Base-by-base conservation (phyloP, 2,888 invertebrate species). In the Herminia tarsipennalis region DNA sequence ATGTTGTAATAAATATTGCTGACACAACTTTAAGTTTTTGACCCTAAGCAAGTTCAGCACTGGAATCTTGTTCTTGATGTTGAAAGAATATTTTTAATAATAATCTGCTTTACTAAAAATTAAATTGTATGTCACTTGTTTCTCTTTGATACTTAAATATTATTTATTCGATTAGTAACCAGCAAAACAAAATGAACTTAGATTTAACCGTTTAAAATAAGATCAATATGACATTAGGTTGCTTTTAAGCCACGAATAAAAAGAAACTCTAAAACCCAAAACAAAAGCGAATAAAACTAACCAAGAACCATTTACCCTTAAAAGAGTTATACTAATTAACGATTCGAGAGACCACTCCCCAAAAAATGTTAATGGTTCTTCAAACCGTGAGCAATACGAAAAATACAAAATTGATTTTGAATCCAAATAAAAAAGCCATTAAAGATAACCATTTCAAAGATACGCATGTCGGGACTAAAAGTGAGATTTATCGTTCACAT, bases 401-500 rank as follows among this genome's bases (percentile, higher is more conserved):
- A 64, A 25, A 51, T 56, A 40, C 28, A 47, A 54, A 56, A 57
- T 47, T 59, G 48, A 63, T 66, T 64, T 65, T 58, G 40, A 42
- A 49, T 58, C 52, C 21, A 25, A 44, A 53, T 17, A 17, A n/a
- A n/a, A 6, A 30, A n/a, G n/a, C 20, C 9, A 56, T 57, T 58
- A 54, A 63, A 50, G 27, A 24, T 20, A 10, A 24, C 13, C 9
- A 34, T 40, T 51, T 40, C 35, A 43, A 58, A 58, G 64, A 63
- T 45, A 54, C 28, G 55, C 56, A 34, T 39, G 55, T 56, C 59
- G 9, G n/a, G 30, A 44, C 46, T 32, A 44, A 63, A 61, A 58
- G 49, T 37, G 55, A 71, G 66, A 78, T 78, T 74, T 73, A 72
- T 70, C 49, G 61, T 54, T 58, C 25, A 39, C 29, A 43, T 67